Conservation (phyloP, 1,140 invertebrate species). For the Macrotrachela quadricornifera region DNA sequence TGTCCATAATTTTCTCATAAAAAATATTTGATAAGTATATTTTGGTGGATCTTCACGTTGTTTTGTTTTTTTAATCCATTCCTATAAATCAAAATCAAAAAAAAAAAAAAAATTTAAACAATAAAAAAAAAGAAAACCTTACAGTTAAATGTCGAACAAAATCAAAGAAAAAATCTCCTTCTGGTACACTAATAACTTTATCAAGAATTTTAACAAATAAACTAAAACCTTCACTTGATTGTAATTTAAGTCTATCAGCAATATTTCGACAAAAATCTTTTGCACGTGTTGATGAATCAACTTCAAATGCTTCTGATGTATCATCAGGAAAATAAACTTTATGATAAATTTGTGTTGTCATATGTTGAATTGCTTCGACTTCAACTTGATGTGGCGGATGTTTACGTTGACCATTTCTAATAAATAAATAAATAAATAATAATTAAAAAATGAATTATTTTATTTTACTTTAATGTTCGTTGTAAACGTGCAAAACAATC, state of each 20-base stretch:
- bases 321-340: conserved; percentile 99
- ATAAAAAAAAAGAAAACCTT: too few species aligned
- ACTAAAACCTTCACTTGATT: conserved; percentile 76
- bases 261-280: conserved; percentile 97
- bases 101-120: too few species aligned
- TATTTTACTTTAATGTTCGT: conserved; percentile 51
- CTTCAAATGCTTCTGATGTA: conserved; percentile 91
- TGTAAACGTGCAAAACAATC: conserved; percentile 83
- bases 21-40: conserved; percentile 92
- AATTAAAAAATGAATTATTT: conserved; percentile 21
- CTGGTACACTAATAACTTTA: conserved; percentile 97
- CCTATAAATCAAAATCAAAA: conserved; percentile 18
- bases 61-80: conserved; percentile 91
- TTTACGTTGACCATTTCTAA: conserved; percentile 63
- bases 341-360: conserved; percentile 97
- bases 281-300: conserved; percentile 85
- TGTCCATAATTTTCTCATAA: conserved; percentile 99
- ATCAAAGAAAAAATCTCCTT: conserved; percentile 98
- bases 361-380: conserved; percentile 96
- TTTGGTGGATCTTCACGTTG: conserved; percentile 70
- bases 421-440: conserved; percentile 10
- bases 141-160: conserved; percentile 81
- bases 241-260: conserved; percentile 48
- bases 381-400: conserved; percentile 97
- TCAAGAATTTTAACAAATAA: conserved; percentile 99